Percentiles rank a stretch among this genome's conserved stretches.
phyloP scores from a whole-genome alignment of 2,113 vertebrate genomes.

The Herpetotheres cachinnans region DNA sequence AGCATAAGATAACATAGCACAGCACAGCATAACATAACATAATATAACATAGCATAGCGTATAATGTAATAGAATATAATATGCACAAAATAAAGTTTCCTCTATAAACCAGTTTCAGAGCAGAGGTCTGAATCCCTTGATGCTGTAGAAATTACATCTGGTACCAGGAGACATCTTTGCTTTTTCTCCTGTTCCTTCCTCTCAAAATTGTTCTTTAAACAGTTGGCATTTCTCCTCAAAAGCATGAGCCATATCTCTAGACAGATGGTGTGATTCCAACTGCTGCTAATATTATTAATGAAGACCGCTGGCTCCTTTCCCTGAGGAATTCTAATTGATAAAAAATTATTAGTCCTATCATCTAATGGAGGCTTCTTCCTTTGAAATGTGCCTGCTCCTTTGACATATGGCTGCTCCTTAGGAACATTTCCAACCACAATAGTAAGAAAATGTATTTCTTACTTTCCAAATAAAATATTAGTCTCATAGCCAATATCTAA shows the following conservation, averaged over 20 bases:
- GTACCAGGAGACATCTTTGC: neutral
- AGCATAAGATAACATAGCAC: neutral
- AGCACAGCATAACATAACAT: too few relatives aligned
- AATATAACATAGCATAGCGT: neutral
- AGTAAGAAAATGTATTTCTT: neutral
- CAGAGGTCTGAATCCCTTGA: neutral
- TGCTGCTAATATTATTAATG: neutral
- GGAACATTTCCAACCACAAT: neutral
- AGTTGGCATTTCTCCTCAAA: neutral
- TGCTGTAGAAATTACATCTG: neutral
- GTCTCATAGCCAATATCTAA: neutral
- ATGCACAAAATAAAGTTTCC: neutral
- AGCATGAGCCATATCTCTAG: neutral
- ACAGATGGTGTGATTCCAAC: neutral
- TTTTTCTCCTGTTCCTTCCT: neutral
- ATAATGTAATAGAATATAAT: neutral
- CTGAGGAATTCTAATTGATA: neutral
- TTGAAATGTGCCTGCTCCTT: neutral
- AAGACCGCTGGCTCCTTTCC: neutral
- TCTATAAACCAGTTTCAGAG: neutral
- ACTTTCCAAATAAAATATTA: neutral
- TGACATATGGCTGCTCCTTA: neutral
- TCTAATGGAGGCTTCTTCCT: neutral
- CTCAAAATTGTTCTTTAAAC: neutral
- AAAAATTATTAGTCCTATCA: neutral